These are phyloP conservation scores for Podotricha telesiphe DNA, from an alignment of 2,888 invertebrate genomes.

Conservation along the genomic window DNA sequence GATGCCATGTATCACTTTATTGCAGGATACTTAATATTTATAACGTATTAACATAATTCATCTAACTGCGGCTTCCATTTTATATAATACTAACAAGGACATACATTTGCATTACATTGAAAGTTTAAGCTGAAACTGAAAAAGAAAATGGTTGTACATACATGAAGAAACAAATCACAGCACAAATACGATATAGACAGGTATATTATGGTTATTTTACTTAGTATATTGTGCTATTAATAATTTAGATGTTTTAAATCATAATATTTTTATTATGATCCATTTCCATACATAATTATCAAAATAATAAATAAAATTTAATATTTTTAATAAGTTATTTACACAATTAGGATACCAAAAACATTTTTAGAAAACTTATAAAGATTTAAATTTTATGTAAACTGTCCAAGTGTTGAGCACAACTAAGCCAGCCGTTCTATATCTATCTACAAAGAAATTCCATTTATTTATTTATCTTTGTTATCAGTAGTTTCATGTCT, in stretches of 20 bases:
- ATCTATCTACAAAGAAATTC: no score
- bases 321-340: no score
- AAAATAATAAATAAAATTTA: no score
- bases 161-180: not conserved
- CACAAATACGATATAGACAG: not conserved
- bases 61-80: conserved; percentile 61
- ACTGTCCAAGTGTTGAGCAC: no score
- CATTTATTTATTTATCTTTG: no score
- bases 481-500: no score
- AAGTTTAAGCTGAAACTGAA: not conserved
- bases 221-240: conserved; percentile 32
- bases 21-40: conserved; percentile 66
- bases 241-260: not conserved
- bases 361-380: no score
- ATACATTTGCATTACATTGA: conserved; percentile 14
- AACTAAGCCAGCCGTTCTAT: no score
- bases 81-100: conserved; percentile 30
- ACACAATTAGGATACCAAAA: no score
- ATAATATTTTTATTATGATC: no score
- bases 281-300: no score
- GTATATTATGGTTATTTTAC: conserved; percentile 15
- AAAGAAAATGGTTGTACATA: conserved; percentile 24
- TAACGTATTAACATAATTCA: conserved; percentile 59
- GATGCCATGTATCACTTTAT: conserved; percentile 69
- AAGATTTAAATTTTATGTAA: no score